Percentiles rank a stretch among this genome's conserved stretches.
These are phyloP conservation scores for Cottoperca gobio DNA, from an alignment of 2,797 vertebrate species.

Conservation along the genomic window DNA sequence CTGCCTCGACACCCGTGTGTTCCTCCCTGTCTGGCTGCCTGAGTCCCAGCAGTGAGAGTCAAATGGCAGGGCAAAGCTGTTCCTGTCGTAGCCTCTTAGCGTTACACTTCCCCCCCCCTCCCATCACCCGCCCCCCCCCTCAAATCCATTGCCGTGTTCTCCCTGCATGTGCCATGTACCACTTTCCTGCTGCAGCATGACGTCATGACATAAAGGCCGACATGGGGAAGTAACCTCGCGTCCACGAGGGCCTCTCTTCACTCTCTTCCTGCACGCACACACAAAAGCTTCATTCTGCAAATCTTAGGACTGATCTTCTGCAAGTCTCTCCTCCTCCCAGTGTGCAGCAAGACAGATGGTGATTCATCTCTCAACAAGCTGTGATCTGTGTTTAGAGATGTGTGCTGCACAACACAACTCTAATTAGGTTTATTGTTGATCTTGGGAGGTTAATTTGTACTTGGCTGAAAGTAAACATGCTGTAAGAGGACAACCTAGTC, in stretches of 20 bases:
- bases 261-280: slow-evolving; percentile 2
- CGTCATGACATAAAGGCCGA: slow-evolving; percentile 69
- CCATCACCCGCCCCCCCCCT: slow-evolving; percentile 28
- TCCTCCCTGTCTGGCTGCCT: slow-evolving; percentile 39
- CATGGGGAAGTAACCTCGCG: slow-evolving; percentile 57
- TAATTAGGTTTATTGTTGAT: slow-evolving; percentile 84
- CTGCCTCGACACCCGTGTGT: slow-evolving; percentile 15
- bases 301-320: slow-evolving; percentile 66
- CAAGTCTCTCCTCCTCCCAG: slow-evolving; percentile 67
- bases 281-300: slow-evolving; percentile 18
- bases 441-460: slow-evolving; percentile 83
- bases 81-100: slow-evolving; percentile 63
- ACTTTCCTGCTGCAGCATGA: slow-evolving; percentile 60
- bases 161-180: slow-evolving; percentile 62
- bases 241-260: slow-evolving; percentile 42
- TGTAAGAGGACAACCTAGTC: slow-evolving; percentile 72
- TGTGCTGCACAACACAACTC: slow-evolving; percentile 77
- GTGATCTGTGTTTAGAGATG: slow-evolving; percentile 82
- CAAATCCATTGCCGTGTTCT: slow-evolving; percentile 55
- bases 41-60: slow-evolving; percentile 57
- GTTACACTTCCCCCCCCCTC: slow-evolving; percentile 27
- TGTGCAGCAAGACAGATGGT: slow-evolving; percentile 79
- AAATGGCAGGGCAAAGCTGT: slow-evolving; percentile 61
- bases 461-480: slow-evolving; percentile 75
- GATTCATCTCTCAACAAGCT: slow-evolving; percentile 81